Percentiles rank a stretch among this genome's conserved stretches.
phyloP scores from a whole-genome alignment of 2,113 vertebrate species.

The Pangasianodon gigas region DNA sequence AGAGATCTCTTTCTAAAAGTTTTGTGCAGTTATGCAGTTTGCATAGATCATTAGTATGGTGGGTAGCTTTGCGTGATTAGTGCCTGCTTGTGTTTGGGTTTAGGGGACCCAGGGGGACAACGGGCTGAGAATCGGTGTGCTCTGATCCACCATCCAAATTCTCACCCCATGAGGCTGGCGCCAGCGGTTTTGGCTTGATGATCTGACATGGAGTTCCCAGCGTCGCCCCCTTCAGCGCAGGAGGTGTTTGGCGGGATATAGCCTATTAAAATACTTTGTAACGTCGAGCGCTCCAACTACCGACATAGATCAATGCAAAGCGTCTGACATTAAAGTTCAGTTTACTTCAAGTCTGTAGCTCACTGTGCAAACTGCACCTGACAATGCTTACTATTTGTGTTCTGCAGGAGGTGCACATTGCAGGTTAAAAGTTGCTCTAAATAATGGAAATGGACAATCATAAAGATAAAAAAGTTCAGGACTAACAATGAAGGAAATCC shows the following conservation, averaged over 20 bases:
- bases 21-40: constrained; percentile 31
- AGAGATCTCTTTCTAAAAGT: neutral
- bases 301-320: constrained; percentile 59
- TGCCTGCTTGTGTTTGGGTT: constrained; percentile 45
- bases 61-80: constrained; percentile 38
- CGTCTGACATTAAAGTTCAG: neutral
- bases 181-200: constrained; percentile 61
- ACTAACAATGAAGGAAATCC: neutral
- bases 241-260: constrained; percentile 46
- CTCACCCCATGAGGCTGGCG: constrained; percentile 65
- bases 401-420: neutral
- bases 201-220: constrained; percentile 49
- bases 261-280: constrained; percentile 64
- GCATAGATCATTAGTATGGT: constrained; percentile 19
- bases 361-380: neutral
- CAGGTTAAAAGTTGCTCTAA: neutral
- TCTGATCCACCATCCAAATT: constrained; percentile 66
- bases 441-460: neutral
- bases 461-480: neutral
- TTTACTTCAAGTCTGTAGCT: neutral
- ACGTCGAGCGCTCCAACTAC: constrained; percentile 51
- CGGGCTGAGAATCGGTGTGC: constrained; percentile 25
- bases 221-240: constrained; percentile 62
- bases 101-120: constrained; percentile 63
- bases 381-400: neutral